Conservation (phyloP, 2,113 vertebrate genomes). For the Lagopus muta region DNA sequence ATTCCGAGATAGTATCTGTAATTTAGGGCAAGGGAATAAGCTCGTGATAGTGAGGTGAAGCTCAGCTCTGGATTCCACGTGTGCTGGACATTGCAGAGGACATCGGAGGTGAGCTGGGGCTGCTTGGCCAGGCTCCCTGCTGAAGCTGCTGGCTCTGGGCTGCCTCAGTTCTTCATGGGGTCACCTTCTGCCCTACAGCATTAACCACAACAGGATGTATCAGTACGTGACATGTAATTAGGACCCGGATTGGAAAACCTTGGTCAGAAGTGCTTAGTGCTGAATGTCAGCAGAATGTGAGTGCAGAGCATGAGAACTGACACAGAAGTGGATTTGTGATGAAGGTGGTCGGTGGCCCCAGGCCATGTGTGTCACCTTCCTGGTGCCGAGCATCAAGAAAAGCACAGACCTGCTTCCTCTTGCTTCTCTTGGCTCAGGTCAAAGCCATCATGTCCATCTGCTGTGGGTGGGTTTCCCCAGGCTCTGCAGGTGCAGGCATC, state of each 20-base stretch:
- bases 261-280: neutral
- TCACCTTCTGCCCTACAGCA: accelerated
- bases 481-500: accelerated
- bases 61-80: neutral
- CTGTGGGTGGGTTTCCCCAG: neutral
- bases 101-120: neutral
- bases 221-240: accelerated
- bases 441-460: accelerated
- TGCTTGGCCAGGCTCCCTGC: accelerated
- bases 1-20: constrained; percentile 62
- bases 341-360: neutral
- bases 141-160: accelerated
- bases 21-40: constrained; percentile 51
- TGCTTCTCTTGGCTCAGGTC: neutral
- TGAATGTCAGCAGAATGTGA: neutral
- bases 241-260: neutral
- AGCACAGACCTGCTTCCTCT: accelerated
- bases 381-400: neutral
- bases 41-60: neutral
- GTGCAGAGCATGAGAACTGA: accelerated
- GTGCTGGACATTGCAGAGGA: neutral
- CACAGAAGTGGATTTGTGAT: accelerated
- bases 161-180: neutral
- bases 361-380: neutral
- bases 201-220: accelerated